phyloP scores from a whole-genome alignment of 2,113 vertebrate genomes.

The Stegostoma tigrinum region DNA sequence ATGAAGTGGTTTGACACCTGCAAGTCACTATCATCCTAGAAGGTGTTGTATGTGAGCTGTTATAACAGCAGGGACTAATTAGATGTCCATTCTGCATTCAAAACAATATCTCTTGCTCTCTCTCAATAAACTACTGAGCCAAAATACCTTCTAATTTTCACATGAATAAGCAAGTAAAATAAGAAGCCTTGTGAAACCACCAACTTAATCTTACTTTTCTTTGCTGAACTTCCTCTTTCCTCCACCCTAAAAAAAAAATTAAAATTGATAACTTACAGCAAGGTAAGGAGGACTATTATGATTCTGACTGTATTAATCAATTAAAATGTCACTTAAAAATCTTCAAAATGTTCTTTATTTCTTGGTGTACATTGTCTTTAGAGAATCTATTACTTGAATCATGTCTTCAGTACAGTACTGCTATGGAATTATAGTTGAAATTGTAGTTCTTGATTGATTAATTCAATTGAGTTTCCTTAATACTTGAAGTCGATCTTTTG shows the following conservation, averaged over 20 bases:
- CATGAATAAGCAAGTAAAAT: not conserved
- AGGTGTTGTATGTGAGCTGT: not conserved
- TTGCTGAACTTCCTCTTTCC: not conserved
- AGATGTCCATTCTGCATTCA: not conserved
- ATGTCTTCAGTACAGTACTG: not conserved
- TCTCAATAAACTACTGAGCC: not conserved
- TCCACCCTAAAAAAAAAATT: not conserved
- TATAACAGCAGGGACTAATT: not conserved
- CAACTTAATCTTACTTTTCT: not conserved
- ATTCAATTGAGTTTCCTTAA: not conserved
- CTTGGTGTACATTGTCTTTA: not conserved
- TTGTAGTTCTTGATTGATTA: not conserved
- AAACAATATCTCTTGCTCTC: not conserved
- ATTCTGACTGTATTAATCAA: not conserved
- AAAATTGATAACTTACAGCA: not conserved
- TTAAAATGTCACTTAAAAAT: not conserved
- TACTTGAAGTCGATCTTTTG: not conserved
- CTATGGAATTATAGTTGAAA: not conserved
- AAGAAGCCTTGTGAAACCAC: not conserved
- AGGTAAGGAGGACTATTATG: not conserved
- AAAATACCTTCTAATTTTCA: not conserved
- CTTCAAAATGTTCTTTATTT: not conserved
- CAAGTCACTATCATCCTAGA: not conserved
- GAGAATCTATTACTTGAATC: not conserved
- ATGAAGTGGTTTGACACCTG: not conserved